These are phyloP conservation scores for Metridium senile DNA, from an alignment of 92 coral and sea anemone species.

Conservation along the genomic window DNA sequence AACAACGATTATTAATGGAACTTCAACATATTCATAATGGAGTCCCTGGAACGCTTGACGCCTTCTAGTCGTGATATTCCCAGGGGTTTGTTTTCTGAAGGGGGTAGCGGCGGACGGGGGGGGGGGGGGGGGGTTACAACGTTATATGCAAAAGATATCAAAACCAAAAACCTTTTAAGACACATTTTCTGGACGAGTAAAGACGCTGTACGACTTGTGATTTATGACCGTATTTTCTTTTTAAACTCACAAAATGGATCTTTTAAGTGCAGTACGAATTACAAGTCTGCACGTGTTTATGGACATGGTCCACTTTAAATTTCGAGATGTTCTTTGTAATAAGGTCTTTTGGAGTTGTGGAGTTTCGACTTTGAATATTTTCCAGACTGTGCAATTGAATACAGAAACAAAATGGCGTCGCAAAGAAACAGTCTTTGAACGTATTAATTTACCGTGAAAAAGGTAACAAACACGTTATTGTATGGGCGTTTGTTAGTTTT, in stretches of 20 bases:
- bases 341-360: too few relatives aligned
- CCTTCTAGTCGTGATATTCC: conserved; percentile 14
- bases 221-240: background rate
- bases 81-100: conserved; percentile 9
- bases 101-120: background rate
- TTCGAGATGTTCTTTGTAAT: background rate
- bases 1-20: conserved; percentile 3
- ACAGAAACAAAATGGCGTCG: background rate
- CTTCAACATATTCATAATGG: background rate
- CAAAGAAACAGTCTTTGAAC: background rate
- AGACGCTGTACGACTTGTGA: background rate
- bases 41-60: conserved; percentile 26
- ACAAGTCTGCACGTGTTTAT: background rate
- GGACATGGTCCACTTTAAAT: background rate
- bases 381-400: too few relatives aligned
- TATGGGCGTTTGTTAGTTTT: background rate
- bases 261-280: background rate
- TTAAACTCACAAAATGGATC: background rate
- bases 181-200: background rate
- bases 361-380: too few relatives aligned
- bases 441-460: background rate
- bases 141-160: background rate
- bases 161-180: background rate
- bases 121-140: background rate
- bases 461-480: background rate